Evolutionary conservation across 2,888 invertebrate genomes (phyloP), one percentile per base, ranked within the genome.

Genomic region (Drosophila macrothrix): DNA sequence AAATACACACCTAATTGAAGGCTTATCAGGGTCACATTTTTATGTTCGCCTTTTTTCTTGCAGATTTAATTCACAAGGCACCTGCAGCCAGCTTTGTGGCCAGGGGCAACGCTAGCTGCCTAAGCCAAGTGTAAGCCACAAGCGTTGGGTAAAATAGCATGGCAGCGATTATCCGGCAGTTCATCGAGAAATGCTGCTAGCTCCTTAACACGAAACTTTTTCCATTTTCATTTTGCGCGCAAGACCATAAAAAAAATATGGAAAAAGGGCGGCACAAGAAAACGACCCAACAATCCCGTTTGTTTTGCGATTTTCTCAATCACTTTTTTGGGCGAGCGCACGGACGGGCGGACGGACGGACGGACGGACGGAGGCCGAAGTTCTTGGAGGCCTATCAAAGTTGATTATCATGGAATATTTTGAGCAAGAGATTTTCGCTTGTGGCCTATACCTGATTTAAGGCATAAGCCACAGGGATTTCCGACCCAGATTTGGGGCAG

Each of bases 321-420:
- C 76, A 81, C 76, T 84, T 82, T 78, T 53, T 49, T 58, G 37
- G 59, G 46, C 25, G 52, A 16, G 9, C 16, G 1, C 4, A 25
- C 22, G 7, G 22, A 14, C 22, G 6, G 12, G 12, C n/a, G 10
- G 41, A 12, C 19, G 19, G n/a, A 22, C 19, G 19, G n/a, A 22
- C 43, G 12, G n/a, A 22, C 22, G 22, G 22, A 25, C 22, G 46
- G 46, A 25, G 28, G 9, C 9, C 61, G 28, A 19, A 65, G 28
- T 58, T 62, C 29, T 60, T 54, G 55, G 49, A n/a, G 71, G 68
- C 83, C 85, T 83, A 85, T 88, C 88, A 84, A 84, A 85, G 83
- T 85, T 88, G 85, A 88, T 85, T 85, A 85, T 88, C 88, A 74
- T 78, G 64, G 79, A 88, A 88, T 81, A 85, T 77, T 82, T 86